phyloP scores from a whole-genome alignment of 2,888 invertebrate genomes.

The Drosophila hamatofila region DNA sequence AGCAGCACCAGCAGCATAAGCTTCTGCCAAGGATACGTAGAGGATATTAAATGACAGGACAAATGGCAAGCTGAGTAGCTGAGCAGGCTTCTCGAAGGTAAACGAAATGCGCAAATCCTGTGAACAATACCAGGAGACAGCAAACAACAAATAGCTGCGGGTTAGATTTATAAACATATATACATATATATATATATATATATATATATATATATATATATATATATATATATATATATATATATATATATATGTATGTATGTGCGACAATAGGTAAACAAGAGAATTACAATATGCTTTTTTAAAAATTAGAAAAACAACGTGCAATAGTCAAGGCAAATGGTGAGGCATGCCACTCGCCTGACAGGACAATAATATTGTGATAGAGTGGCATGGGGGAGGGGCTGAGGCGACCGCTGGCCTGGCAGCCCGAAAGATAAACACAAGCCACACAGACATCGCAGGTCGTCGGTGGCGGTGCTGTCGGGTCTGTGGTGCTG shows the following conservation, averaged over 20 bases:
- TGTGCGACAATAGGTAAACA: constrained; percentile 62
- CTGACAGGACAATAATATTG: constrained; percentile 73
- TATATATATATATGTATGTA: neutral
- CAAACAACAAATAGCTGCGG: constrained; percentile 57
- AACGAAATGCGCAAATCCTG: constrained; percentile 53
- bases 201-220: constrained; percentile 5
- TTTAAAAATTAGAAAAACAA: constrained; percentile 73
- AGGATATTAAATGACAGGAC: constrained; percentile 75
- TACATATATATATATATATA: neutral
- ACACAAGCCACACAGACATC: constrained; percentile 45
- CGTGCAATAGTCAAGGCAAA: constrained; percentile 39
- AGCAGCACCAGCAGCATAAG: constrained; percentile 39
- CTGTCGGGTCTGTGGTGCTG: too few relatives aligned
- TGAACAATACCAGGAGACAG: constrained; percentile 48
- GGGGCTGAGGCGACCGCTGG: neutral
- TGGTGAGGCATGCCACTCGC: constrained; percentile 27
- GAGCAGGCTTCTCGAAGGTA: constrained; percentile 47
- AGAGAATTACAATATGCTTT: constrained; percentile 77
- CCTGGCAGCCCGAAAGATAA: constrained; percentile 26
- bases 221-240: neutral
- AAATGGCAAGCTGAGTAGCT: constrained; percentile 57
- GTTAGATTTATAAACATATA: constrained; percentile 52
- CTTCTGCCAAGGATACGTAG: constrained; percentile 64
- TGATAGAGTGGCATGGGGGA: constrained; percentile 11
- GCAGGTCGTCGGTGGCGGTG: neutral